Evolutionary conservation across 1,140 invertebrate species (phyloP), one percentile per base, ranked within the genome.

Genomic region (Palaemon carinicauda): DNA sequence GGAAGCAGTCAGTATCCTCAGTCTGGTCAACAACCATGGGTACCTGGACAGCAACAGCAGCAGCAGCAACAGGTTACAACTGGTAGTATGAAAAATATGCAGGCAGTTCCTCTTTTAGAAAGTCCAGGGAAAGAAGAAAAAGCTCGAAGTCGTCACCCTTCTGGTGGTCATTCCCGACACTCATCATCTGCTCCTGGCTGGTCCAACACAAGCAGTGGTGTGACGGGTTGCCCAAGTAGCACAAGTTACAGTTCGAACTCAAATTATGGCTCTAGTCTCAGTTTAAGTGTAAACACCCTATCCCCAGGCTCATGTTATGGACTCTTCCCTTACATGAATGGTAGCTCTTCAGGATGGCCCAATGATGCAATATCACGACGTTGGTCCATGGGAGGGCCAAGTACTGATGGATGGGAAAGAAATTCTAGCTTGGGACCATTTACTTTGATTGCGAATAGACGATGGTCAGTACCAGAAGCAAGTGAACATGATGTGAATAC

Each of bases 391-490:
- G 80, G 80, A 33, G 80, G 80, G 29, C 80, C 80, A n/a, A 82
- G 60, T 33, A 56, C 69, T 33, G 84, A 79, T 21, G 84, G 77
- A 24, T 79, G 84, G 77, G 80, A 73, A 54, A 52, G 80, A 33
- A 74, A 33, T 29, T 69, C 75, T 41, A 80, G 60, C 41, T 65
- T 86, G 52, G 84, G 84, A n/a, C 69, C 77, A 33, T 86, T 86
- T 31, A 86, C 77, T 56, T 51, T 86, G n/a, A 71, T 86, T 53
- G 84, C 84, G 17, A 86, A 80, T 56, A 79, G 84, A 73, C 56
- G 84, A 9, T 86, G 84, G 84, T 86, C 84, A 27, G 84, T 86
- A 19, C 84, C 84, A 24, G 84, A 86, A 31, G 84, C 84, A n/a
- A 80, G 78, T 74, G 84, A 80, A 24, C 56, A 86, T 2, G 84